These are phyloP conservation scores for Diprion similis DNA, from an alignment of 1,140 invertebrate genomes.

Conservation along the genomic window DNA sequence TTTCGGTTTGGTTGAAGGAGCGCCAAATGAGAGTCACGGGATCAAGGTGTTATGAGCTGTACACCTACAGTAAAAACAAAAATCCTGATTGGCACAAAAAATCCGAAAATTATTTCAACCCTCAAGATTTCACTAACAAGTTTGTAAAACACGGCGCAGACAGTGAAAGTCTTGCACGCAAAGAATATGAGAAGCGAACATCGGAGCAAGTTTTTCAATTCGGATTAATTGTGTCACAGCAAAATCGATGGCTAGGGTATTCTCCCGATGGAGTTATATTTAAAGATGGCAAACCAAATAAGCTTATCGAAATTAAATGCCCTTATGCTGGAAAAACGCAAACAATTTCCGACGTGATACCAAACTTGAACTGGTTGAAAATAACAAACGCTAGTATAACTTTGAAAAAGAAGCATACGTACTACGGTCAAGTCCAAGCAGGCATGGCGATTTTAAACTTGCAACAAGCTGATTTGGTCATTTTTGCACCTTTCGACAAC, in stretches of 20 bases:
- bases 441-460: constrained; percentile 24
- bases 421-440: constrained; percentile 20
- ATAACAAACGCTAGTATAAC: too few relatives aligned
- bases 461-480: constrained; percentile 14
- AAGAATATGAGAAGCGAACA: not conserved
- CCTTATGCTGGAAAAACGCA: too few relatives aligned
- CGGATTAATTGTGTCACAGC: not conserved
- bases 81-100: constrained; percentile 23
- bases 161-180: constrained; percentile 11
- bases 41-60: constrained; percentile 17
- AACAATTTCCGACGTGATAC: too few relatives aligned
- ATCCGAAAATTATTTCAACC: constrained; percentile 18
- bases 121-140: not conserved
- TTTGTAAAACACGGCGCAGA: constrained; percentile 12
- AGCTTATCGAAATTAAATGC: not conserved
- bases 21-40: constrained; percentile 22
- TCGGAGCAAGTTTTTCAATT: not conserved
- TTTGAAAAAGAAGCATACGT: constrained; percentile 18
- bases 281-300: not conserved
- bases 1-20: constrained; percentile 7
- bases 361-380: too few relatives aligned
- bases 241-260: not conserved
- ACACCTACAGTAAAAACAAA: constrained; percentile 15
- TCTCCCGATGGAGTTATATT: not conserved
- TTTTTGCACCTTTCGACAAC: constrained; percentile 15